Base-by-base conservation (phyloP, 2,797 vertebrate genomes). In the Tenualosa thibaudeaui region DNA sequence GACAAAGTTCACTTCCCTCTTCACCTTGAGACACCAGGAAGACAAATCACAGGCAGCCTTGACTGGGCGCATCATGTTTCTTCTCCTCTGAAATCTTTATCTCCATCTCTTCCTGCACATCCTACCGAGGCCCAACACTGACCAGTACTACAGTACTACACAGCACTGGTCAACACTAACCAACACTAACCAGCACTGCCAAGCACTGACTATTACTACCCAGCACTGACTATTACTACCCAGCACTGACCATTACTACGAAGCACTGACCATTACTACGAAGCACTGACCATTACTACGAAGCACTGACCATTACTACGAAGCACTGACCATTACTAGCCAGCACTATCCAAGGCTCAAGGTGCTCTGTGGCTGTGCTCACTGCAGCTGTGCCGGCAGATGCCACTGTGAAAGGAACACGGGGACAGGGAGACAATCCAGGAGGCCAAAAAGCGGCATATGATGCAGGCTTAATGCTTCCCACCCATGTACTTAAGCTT, bases 1-100 rank as follows among this genome's bases (percentile, higher is more conserved):
- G 62, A 71, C 62, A 75, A 84, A 60, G 68, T 37, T 75, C 68
- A 75, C 37, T 75, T 75, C 68, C 68, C 40, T 31, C 17, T 75
- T 37, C 68, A 75, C 68, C 68, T 75, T 31, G 6, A 37, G 68
- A 5, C 31, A 40, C 31, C 68, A 37, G 68, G 15, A 40, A 40
- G 13, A 75, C 31, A 75, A 75, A 75, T 75, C 31, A 75, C 13
- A 75, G 4, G 5, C 12, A 40, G 46, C 31, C 31, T 31, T 5
- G 26, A 12, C 3, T 12, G 65, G 9, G 3, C 10, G 13, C 3
- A 13, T 17, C 68, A 19, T 3, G 31, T 15, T 75, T 40, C 62
- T 2, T 1, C 26, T 31, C 3, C 9, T 3, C 56, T 58, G 22
- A 2, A 54, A 10, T 1, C 53, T 31, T 65, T 13, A 53, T 12